Evolutionary conservation across 2,888 invertebrate genomes (phyloP).

Genomic region (Lasioglossum oenotherae): DNA sequence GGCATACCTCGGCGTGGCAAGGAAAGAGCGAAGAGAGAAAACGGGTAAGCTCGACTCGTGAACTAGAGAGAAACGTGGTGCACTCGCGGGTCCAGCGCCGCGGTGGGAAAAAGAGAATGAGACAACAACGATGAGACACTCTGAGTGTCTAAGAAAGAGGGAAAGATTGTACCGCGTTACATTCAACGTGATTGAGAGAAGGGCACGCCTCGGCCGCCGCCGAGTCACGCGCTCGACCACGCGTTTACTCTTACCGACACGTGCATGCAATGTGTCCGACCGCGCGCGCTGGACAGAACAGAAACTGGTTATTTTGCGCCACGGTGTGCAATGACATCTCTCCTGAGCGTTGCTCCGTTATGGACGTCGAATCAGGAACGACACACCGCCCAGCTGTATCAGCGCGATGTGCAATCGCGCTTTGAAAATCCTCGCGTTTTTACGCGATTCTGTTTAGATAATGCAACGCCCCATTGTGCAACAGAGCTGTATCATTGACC

Average conservation of each 20-base stretch:
- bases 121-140: not conserved
- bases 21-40: conserved; percentile 48
- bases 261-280: conserved; percentile 71
- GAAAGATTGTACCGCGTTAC: conserved; percentile 75
- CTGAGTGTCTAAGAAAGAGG: conserved; percentile 6
- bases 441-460: conserved; percentile 30
- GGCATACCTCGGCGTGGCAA: conserved; percentile 55
- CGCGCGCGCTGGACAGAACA: conserved; percentile 19
- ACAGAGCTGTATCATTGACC: not conserved
- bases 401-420: not conserved
- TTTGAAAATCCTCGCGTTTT: conserved; percentile 33
- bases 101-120: not conserved
- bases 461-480: conserved; percentile 39
- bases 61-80: conserved; percentile 51
- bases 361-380: conserved; percentile 25
- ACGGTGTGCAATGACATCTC: conserved; percentile 66
- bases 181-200: conserved; percentile 82
- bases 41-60: conserved; percentile 60
- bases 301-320: conserved; percentile 44
- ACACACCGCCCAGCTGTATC: conserved; percentile 26
- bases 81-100: conserved; percentile 1
- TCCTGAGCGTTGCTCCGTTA: conserved; percentile 50
- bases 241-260: conserved; percentile 77
- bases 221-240: conserved; percentile 82
- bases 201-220: conserved; percentile 77